phyloP scores from a whole-genome alignment of 2,113 vertebrate species.

The human (Homo sapiens) region GRCh38 chrX:72386001-72386500 shows the following conservation, averaged over 20 bases:
- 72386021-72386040: background rate
- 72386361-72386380: background rate
- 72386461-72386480: slow-evolving; percentile 4
- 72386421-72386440: background rate
- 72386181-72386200: background rate
- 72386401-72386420: background rate
- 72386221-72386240: background rate
- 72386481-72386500: slow-evolving; percentile 43
- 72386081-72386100: slow-evolving; percentile 1
- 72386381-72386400: background rate
- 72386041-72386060: background rate
- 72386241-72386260: background rate
- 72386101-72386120: background rate
- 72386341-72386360: slow-evolving; percentile 27
- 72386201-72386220: background rate
- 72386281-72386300: background rate
- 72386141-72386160: slow-evolving; percentile 26
- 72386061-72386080: slow-evolving; percentile 15
- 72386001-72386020: background rate
- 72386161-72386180: slow-evolving; percentile 43
- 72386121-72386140: background rate
- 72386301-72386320: background rate
- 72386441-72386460: slow-evolving; percentile 30
- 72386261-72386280: background rate
- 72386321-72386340: slow-evolving; percentile 36